These are phyloP conservation scores for Agelastica alni DNA, from an alignment of 2,888 invertebrate species.

Conservation along the genomic window DNA sequence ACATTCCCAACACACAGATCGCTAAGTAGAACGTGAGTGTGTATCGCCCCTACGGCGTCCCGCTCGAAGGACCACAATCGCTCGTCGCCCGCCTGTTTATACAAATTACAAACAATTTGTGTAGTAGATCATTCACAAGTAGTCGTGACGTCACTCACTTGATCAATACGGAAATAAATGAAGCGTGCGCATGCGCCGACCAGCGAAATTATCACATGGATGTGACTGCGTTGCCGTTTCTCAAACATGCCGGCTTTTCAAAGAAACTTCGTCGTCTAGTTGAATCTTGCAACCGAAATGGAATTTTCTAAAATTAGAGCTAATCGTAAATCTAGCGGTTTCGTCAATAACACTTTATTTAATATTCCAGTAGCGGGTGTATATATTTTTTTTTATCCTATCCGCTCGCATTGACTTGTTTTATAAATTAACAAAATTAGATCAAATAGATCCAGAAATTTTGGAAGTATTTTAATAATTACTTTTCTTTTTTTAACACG, in stretches of 20 bases:
- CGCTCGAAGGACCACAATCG: slow-evolving; percentile 29
- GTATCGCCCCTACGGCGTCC: slow-evolving; percentile 10
- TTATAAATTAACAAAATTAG: no score
- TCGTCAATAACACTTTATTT: no score
- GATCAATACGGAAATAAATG: slow-evolving; percentile 50
- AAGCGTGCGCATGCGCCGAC: slow-evolving; percentile 31
- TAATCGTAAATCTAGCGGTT: no score
- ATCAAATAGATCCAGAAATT: no score
- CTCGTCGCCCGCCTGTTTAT: slow-evolving; percentile 35
- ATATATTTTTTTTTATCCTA: no score
- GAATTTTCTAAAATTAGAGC: no score
- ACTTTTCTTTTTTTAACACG: no score
- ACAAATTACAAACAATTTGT: slow-evolving; percentile 51
- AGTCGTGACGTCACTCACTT: slow-evolving; percentile 50
- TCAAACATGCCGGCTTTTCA: neutral
- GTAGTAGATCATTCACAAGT: slow-evolving; percentile 54
- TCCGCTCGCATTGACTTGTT: no score
- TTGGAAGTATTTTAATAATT: no score
- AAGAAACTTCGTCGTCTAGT: no score
- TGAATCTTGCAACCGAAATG: no score
- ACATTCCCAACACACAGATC: slow-evolving; percentile 32
- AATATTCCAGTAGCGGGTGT: no score
- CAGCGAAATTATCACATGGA: slow-evolving; percentile 27
- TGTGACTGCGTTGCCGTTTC: slow-evolving; percentile 19
- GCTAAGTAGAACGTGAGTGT: slow-evolving; percentile 28